A percentile compares a stretch with the other conserved stretches of the same genome.
Evolutionary conservation across 1,140 invertebrate genomes (phyloP).

Genomic region (Pachyrhynchus sulphureomaculatus): DNA sequence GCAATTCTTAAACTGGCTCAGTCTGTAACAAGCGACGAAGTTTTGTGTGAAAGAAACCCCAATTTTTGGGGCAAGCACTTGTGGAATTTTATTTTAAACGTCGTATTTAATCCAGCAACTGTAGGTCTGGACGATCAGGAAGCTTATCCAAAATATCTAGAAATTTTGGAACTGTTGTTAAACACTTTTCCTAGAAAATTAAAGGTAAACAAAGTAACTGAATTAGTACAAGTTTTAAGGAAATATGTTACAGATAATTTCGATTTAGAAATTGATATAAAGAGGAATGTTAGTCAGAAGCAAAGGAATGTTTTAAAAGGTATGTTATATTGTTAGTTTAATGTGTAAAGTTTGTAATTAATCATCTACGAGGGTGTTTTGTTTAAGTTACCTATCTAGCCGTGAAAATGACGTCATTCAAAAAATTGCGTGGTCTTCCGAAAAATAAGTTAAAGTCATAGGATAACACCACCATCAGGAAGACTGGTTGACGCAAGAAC

Average conservation of each 20-base stretch:
- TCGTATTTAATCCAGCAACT: slow-evolving; percentile 20
- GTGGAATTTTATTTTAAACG: slow-evolving; percentile 29
- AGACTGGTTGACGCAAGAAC: too few relatives aligned
- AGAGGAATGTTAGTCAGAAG: slow-evolving; percentile 21
- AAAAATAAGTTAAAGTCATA: too few relatives aligned
- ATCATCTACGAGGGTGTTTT: too few relatives aligned
- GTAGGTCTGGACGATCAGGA: slow-evolving; percentile 28
- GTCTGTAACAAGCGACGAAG: slow-evolving; percentile 12
- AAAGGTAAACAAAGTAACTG: neutral
- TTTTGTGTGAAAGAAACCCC: slow-evolving; percentile 2
- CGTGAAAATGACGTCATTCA: too few relatives aligned
- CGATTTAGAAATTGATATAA: slow-evolving; percentile 28
- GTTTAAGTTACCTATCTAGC: too few relatives aligned
- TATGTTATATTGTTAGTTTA: too few relatives aligned
- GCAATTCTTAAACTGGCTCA: slow-evolving; percentile 29
- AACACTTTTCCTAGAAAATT: slow-evolving; percentile 33
- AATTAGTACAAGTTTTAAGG: slow-evolving; percentile 7
- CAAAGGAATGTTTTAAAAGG: slow-evolving; percentile 35
- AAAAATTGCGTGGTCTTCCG: too few relatives aligned
- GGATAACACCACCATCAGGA: too few relatives aligned
- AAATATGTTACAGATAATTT: slow-evolving; percentile 23
- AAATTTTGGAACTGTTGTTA: slow-evolving; percentile 17
- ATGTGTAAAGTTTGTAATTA: too few relatives aligned
- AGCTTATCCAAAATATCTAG: neutral
- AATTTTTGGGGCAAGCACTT: slow-evolving; percentile 23